Base-by-base conservation (phyloP, 2,888 invertebrate genomes). In the Orthosia gothica region DNA sequence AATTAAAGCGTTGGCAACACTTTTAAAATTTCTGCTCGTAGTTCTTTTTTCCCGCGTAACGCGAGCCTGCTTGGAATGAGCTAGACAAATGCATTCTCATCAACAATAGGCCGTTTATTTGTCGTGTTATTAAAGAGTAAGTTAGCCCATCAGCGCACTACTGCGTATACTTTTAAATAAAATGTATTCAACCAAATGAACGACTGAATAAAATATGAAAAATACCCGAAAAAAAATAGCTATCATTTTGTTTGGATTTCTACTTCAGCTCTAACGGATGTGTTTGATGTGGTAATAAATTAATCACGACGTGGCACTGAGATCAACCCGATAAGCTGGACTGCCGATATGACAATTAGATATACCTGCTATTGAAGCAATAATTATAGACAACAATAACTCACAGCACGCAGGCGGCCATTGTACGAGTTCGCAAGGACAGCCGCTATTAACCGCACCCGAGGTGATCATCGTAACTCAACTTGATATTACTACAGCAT, bases 381-480 rank as follows among this genome's bases (percentile, higher is more conserved):
- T 74, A 81, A 72, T 82, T 75, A 82, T 71, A 59, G 54, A 57
- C 49, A 66, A 65, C 71, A 82, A 70, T 87, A 80, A 73, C 64
- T 81, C 77, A 74, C 50, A 20, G 55, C 32, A 32, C 26, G 67
- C 52, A 67, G 26, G 26, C 18, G 57, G 74, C 62, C 73, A 74
- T 76, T 81, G 78, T 79, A 83, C 74, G 55, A 69, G 66, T 69
- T 50, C 50, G 40, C 58, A 57, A 73, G 68, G 57, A 20, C 63
- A 69, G 76, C 63, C 61, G 67, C 83, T 87, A 87, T 87, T 87
- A 88, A 89, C 85, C 81, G 82, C 85, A 89, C 88, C 86, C 88
- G 81, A 87, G 87, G 87, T 88, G 89, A 90, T 91, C 87, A 89
- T 88, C 90, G 90, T 92, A 91, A 91, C 88, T 92, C 91, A 86